A percentile compares a stretch with the other conserved stretches of the same genome.
Conservation (phyloP, 2,113 vertebrate genomes). For the Spea bombifrons region DNA sequence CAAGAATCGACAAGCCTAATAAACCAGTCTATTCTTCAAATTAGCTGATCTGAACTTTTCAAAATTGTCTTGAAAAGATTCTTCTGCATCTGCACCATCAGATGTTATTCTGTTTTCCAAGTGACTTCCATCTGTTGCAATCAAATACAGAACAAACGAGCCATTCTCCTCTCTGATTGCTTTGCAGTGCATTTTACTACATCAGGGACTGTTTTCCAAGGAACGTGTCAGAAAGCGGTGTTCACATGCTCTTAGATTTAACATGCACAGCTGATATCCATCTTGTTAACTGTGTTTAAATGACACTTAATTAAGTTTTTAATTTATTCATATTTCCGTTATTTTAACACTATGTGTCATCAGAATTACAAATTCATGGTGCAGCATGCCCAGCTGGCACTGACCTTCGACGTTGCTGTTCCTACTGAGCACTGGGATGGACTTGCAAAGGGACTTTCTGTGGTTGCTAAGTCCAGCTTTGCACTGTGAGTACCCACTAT, state of each 20-base stretch:
- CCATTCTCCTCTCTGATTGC: constrained; percentile 44
- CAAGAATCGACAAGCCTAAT: constrained; percentile 16
- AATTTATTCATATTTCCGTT: constrained; percentile 7
- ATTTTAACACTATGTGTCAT: background rate
- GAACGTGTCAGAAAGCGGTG: constrained; percentile 31
- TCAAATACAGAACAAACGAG: constrained; percentile 46
- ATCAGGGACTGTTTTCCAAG: constrained; percentile 37
- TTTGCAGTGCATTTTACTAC: constrained; percentile 30
- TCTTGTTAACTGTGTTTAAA: constrained; percentile 41
- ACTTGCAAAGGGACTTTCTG: too few species aligned
- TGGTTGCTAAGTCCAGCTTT: too few species aligned
- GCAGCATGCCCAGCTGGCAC: background rate
- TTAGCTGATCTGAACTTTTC: constrained; percentile 37
- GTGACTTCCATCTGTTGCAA: constrained; percentile 45
- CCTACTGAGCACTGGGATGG: too few species aligned
- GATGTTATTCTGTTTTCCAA: constrained; percentile 48
- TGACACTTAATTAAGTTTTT: constrained; percentile 31
- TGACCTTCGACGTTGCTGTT: too few species aligned
- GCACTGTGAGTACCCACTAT: too few species aligned
- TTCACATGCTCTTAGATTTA: constrained; percentile 35
- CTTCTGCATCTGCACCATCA: constrained; percentile 42
- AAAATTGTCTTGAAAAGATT: constrained; percentile 34
- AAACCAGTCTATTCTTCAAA: constrained; percentile 31
- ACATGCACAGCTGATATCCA: constrained; percentile 33
- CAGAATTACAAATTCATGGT: background rate